phyloP scores from a whole-genome alignment of 1,140 invertebrate genomes.

The Marisa cornuarietis region DNA sequence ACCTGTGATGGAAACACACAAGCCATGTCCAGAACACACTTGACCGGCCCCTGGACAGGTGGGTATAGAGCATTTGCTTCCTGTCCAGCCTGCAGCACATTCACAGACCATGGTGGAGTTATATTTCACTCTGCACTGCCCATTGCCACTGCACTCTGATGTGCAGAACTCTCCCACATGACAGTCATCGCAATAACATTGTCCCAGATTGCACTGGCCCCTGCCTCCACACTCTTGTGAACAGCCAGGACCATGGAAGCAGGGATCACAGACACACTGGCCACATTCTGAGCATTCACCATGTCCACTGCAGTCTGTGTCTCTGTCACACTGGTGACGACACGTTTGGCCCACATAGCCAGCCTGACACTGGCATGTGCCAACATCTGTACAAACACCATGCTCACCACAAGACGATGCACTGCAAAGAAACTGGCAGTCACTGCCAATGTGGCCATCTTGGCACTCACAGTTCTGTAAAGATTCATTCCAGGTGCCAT shows the following conservation, averaged over 20 bases:
- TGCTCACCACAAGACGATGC: constrained; percentile 36
- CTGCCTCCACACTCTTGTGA: constrained; percentile 44
- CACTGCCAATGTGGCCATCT: constrained; percentile 36
- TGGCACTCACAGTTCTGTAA: constrained; percentile 35
- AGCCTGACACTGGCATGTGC: constrained; percentile 44
- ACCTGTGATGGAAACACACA: constrained; percentile 46
- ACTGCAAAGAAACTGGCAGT: constrained; percentile 50
- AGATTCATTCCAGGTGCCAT: constrained; percentile 34
- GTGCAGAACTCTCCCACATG: constrained; percentile 48
- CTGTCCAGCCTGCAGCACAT: constrained; percentile 47
- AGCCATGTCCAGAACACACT: constrained; percentile 51
- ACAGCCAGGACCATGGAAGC: constrained; percentile 51
- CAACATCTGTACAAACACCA: constrained; percentile 42
- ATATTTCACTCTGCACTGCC: constrained; percentile 28
- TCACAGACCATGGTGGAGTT: constrained; percentile 30
- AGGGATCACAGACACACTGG: constrained; percentile 49
- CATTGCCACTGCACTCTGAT: constrained; percentile 51
- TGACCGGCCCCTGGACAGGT: constrained; percentile 41
- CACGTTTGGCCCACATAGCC: constrained; percentile 49
- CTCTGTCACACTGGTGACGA: constrained; percentile 42
- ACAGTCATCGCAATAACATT: constrained; percentile 51
- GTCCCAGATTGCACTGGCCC: constrained; percentile 40
- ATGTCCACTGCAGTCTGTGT: constrained; percentile 43
- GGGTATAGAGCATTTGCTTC: constrained; percentile 42
- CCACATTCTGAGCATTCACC: constrained; percentile 48